These are phyloP conservation scores for Eulemur rufifrons DNA, from an alignment of 2,113 vertebrate genomes.

Conservation along the genomic window DNA sequence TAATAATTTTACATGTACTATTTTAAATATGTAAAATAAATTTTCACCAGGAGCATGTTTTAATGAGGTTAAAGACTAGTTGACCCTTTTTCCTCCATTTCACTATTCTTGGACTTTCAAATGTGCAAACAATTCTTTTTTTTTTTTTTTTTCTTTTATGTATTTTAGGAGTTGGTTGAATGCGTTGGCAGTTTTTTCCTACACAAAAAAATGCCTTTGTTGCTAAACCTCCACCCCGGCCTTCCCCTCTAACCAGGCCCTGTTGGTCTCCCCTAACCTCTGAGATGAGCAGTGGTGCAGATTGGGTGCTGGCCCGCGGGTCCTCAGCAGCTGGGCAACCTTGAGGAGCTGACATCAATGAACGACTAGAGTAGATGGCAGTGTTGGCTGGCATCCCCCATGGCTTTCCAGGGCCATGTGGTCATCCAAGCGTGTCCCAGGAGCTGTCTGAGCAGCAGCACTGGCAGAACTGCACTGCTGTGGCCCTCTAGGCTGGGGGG, in stretches of 20 bases:
- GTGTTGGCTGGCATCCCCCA: neutral
- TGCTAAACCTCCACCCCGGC: constrained; percentile 72
- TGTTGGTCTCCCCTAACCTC: constrained; percentile 73
- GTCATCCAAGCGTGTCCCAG: accelerated
- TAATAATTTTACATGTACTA: constrained; percentile 96
- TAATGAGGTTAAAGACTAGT: constrained; percentile 87
- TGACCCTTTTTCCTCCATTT: constrained; percentile 77
- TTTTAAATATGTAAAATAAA: constrained; percentile 99
- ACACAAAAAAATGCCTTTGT: constrained; percentile 76
- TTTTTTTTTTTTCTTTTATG: constrained; percentile 14
- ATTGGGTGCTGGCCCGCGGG: neutral
- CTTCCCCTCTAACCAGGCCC: constrained; percentile 77
- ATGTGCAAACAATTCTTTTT: neutral
- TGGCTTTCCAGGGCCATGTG: neutral
- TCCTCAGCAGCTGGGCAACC: neutral
- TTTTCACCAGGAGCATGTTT: constrained; percentile 95
- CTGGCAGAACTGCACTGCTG: neutral
- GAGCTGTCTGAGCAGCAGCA: neutral
- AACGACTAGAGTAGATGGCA: neutral
- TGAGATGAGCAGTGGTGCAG: constrained; percentile 46
- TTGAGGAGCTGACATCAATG: neutral
- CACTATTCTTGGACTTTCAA: constrained; percentile 80
- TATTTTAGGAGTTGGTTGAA: constrained; percentile 80
- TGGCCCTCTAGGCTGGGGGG: neutral
- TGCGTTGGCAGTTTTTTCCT: constrained; percentile 74